phyloP scores from a whole-genome alignment of 2,888 invertebrate species.

The Julus scandinavius region DNA sequence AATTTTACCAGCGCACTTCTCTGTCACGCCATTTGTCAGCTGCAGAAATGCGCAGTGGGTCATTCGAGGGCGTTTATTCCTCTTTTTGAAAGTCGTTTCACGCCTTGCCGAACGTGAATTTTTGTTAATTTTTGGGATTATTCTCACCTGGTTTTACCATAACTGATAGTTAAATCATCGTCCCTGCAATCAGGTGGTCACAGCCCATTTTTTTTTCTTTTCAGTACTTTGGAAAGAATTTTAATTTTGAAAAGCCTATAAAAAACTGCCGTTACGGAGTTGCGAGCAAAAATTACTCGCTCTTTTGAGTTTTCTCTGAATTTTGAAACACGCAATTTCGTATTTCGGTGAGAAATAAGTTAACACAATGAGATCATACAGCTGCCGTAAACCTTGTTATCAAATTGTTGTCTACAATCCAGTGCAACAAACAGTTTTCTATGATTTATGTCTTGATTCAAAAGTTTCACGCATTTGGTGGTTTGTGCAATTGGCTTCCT shows the following conservation, averaged over 20 bases:
- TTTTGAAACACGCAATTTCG: not conserved
- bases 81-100: constrained; percentile 8
- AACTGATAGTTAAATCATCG: not conserved
- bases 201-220: constrained; percentile 24
- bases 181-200: not conserved
- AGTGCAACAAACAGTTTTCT: not conserved
- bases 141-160: constrained; percentile 19
- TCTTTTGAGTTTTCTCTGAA: not conserved
- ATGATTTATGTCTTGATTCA: not conserved
- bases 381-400: not conserved
- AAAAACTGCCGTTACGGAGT: not conserved
- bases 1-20: not conserved
- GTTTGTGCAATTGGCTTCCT: too few relatives aligned
- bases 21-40: not conserved
- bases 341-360: not conserved
- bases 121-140: not conserved
- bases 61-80: constrained; percentile 7
- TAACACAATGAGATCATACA: not conserved
- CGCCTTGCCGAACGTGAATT: not conserved
- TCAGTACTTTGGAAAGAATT: not conserved
- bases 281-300: not conserved
- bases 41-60: not conserved
- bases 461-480: too few relatives aligned
- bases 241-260: not conserved
- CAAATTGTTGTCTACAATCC: not conserved